phyloP scores from a whole-genome alignment of 2,888 invertebrate species.

The Neoscelio sp. region DNA sequence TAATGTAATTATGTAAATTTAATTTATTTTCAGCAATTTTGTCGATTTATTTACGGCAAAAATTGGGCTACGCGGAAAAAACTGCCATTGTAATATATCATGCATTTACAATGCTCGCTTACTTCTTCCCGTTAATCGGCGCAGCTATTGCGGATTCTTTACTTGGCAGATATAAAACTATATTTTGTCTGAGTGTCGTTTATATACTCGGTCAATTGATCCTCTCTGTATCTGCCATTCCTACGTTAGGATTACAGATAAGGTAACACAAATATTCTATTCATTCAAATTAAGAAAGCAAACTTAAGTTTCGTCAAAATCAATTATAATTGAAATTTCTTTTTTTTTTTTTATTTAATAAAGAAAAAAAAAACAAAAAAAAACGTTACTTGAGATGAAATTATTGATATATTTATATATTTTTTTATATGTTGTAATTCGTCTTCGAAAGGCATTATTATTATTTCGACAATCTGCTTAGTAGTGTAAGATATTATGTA shows the following conservation, averaged over 20 bases:
- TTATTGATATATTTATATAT: too few species aligned
- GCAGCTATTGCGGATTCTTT: constrained; percentile 97
- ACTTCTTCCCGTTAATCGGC: constrained; percentile 94
- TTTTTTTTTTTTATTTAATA: too few species aligned
- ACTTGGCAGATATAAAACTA: constrained; percentile 95
- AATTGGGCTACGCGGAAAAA: constrained; percentile 89
- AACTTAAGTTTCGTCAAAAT: too few species aligned
- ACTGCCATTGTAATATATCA: constrained; percentile 95
- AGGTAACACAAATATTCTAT: too few species aligned
- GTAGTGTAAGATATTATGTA: too few species aligned
- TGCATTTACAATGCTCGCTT: constrained; percentile 94
- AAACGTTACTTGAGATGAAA: too few species aligned
- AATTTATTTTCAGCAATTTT: constrained; percentile 91
- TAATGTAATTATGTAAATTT: constrained; percentile 34
- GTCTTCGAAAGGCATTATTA: too few species aligned
- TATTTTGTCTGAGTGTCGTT: constrained; percentile 94
- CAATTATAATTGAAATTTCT: too few species aligned
- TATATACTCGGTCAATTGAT: constrained; percentile 93
- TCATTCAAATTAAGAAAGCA: too few species aligned
- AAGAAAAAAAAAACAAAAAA: too few species aligned
- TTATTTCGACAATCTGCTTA: too few species aligned
- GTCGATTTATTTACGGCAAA: constrained; percentile 93
- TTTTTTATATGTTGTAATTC: too few species aligned
- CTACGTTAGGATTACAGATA: constrained; percentile 85
- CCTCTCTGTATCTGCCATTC: constrained; percentile 87